Evolutionary conservation across 2,113 vertebrate genomes (phyloP), one percentile per base, ranked within the genome.

Genomic region (Actenoides lindsayi): DNA sequence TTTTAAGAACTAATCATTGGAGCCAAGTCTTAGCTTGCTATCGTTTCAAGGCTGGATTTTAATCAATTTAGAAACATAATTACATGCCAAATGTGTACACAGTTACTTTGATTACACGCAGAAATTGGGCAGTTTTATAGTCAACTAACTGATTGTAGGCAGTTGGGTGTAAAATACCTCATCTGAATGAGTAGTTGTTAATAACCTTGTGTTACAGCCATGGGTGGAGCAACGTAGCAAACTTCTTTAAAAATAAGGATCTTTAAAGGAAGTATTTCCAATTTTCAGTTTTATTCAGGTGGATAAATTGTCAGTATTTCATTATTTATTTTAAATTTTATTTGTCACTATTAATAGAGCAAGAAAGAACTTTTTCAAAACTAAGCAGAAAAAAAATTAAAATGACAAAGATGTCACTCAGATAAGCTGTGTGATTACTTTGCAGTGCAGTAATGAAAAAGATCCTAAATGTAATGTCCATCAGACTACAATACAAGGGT

Each of bases 41-140:
- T 96, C 80, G 56, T 96, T 92, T 76, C 92, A 93, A 89, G 86
- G 83, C 56, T 96, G 94, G 94, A 94, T 96, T 95, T 95, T 96
- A 96, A 96, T 96, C 96, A 96, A 96, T 96, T 94, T 95, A 81
- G 88, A 94, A 95, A 86, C 1, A 9, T 96, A 97, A 96, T 97
- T 96, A 89, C 83, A 96, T 96, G 95, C 94, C 90, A 93, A 96
- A 96, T 96, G 96, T 96, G 94, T 96, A 90, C 90, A 92, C 92
- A 96, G 92, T 84, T 96, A 91, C 86, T 97, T 93, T 95, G 94
- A 97, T 97, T 96, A 89, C 90, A 83, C 95, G 92, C 80, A 95
- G 92, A 94, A 96, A 93, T 90, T 73, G 90, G 85, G 83, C 88
- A 82, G 83, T 95, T 97, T 94, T 80, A 64, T 93, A 94, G 95